These are phyloP conservation scores for Chirona hameri DNA, from an alignment of 2,888 invertebrate genomes.

Conservation along the genomic window DNA sequence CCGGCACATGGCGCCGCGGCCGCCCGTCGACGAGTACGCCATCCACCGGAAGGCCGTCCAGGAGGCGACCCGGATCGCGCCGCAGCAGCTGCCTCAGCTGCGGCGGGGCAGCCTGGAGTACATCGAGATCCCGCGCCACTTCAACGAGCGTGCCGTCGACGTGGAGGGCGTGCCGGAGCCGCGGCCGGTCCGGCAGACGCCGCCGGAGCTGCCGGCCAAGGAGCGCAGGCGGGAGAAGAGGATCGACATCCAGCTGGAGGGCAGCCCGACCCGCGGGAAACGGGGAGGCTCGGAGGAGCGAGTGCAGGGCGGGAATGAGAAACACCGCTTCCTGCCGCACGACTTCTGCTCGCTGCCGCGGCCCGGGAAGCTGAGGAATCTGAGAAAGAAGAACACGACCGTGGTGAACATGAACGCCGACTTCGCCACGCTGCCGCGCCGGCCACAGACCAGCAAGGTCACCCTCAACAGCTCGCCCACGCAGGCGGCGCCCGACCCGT, in stretches of 20 bases:
- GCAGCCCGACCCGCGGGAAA: too few relatives aligned
- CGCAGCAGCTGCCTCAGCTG: neutral
- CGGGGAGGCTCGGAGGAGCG: conserved; percentile 24
- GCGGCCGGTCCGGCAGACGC: neutral
- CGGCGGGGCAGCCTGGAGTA: neutral
- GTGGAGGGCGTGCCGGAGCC: neutral
- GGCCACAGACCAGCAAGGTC: conserved; percentile 22
- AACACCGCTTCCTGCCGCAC: conserved; percentile 2
- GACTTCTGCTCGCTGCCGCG: conserved; percentile 25
- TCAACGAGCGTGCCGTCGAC: conserved; percentile 24
- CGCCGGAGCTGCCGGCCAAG: conserved; percentile 13
- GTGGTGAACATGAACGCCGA: conserved; percentile 26
- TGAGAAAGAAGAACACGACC: neutral
- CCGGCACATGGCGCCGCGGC: neutral
- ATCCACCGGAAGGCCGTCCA: conserved; percentile 1
- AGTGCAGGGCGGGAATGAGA: neutral
- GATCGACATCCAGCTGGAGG: neutral
- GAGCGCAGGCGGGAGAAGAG: conserved; percentile 11
- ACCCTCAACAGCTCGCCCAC: neutral
- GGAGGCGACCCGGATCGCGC: neutral
- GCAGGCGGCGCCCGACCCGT: conserved; percentile 9
- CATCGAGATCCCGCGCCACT: conserved; percentile 13
- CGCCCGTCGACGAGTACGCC: conserved; percentile 2
- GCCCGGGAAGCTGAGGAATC: conserved; percentile 8
- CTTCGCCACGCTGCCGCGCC: neutral